Base-by-base conservation (phyloP, 2,797 vertebrate species). In the Gymnocypris eckloni region DNA sequence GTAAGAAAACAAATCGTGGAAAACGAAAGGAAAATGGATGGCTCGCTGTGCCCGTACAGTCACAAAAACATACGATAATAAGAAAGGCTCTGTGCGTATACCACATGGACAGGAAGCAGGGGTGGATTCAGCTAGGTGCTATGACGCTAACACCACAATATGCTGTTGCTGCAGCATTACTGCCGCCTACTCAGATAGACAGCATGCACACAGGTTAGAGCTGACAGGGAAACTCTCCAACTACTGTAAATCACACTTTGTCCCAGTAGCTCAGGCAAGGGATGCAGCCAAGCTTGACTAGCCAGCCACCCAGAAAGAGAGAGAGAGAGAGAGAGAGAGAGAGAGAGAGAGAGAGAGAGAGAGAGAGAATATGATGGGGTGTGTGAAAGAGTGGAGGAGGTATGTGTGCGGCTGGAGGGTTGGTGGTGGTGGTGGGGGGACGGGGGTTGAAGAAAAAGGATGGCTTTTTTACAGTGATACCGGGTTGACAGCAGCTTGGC, bases 401-500 rank as follows among this genome's bases (percentile, higher is more conserved):
- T 84, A 85, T 87, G 81, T 79, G 84, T 88, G 88, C 84, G 85
- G 50, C 83, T 85, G 89, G 87, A 82, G 82, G 82, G 88, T 90
- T 41, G 82, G 88, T 41, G 33, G 33, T 33, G 33, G 33, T 33
- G 33, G 67, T 16, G 69, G 54, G 37, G 11, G 70, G 67, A 45
- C 73, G 82, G 71, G 79, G 83, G 70, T 71, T 71, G 70, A 71
- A 71, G 90, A 78, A 84, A 52, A 81, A 20, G 87, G 83, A 86
- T 90, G 84, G 88, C 86, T 90, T 91, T 93, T 92, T 93, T 89
- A 91, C 90, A 90, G 90, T 91, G 89, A 91, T 91, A 92, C 89
- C 92, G 92, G 92, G 92, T 92, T 94, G 94, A 95, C 92, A 92
- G 93, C 92, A 92, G 93, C 92, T 95, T 95, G 95, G 95, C 93